Conservation (phyloP, 1,140 invertebrate genomes). For the Caerostris extrusa region DNA sequence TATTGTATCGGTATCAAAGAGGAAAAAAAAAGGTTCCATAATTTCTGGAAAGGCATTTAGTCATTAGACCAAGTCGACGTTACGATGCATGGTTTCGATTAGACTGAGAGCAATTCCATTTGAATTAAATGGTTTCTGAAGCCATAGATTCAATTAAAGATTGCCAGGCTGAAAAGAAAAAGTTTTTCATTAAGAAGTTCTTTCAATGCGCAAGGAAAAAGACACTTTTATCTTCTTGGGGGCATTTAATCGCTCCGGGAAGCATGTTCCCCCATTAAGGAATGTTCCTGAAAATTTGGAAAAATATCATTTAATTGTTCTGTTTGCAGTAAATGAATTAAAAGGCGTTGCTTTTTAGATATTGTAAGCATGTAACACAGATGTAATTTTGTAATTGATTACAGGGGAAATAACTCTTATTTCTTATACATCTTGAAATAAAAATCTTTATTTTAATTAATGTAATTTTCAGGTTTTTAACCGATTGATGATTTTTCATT, state of each 20-base stretch:
- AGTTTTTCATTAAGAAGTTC: conserved; percentile 28
- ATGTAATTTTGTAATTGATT: no score
- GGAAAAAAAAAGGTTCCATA: neutral
- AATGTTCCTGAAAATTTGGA: neutral
- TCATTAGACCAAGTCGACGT: conserved; percentile 40
- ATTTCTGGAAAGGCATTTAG: conserved; percentile 41
- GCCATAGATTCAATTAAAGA: conserved; percentile 51
- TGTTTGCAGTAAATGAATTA: conserved; percentile 2
- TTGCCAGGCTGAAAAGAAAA: neutral
- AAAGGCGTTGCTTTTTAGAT: neutral
- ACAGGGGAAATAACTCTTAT: no score
- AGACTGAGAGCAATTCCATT: conserved; percentile 42
- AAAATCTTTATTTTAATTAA: no score
- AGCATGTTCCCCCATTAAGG: conserved; percentile 20
- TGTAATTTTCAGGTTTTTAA: no score
- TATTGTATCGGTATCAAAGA: neutral
- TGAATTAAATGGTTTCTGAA: conserved; percentile 50
- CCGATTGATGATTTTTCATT: no score
- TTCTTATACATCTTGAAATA: no score
- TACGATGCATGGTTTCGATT: conserved; percentile 28
- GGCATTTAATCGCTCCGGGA: neutral
- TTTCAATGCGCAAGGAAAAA: neutral
- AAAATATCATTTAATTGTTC: conserved; percentile 26
- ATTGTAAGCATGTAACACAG: no score
- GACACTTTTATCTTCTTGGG: conserved; percentile 32